A percentile compares a stretch with the other conserved stretches of the same genome.
These are phyloP conservation scores for Drosophila dives DNA, from an alignment of 2,888 invertebrate genomes.

Conservation along the genomic window DNA sequence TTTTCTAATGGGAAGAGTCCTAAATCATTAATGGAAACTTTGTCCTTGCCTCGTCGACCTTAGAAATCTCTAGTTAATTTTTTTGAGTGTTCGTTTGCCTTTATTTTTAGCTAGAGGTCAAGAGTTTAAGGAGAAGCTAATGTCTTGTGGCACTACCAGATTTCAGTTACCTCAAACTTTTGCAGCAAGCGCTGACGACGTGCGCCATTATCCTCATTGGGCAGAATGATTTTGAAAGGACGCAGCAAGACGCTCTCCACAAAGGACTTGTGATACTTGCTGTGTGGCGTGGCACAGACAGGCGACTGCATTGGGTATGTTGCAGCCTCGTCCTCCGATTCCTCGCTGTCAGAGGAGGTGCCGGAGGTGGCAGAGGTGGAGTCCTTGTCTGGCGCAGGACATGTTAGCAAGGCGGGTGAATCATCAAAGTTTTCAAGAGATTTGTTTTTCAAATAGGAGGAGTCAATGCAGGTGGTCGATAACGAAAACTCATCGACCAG, in stretches of 20 bases:
- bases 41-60: neutral
- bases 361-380: constrained; percentile 11
- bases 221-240: constrained; percentile 83
- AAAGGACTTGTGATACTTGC: constrained; percentile 82
- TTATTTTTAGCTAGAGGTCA: constrained; percentile 55
- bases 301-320: constrained; percentile 86
- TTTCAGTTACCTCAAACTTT: constrained; percentile 84
- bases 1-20: neutral
- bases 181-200: constrained; percentile 82
- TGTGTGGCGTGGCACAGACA: constrained; percentile 38
- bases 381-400: constrained; percentile 38
- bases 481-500: constrained; percentile 84
- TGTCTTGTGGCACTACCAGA: constrained; percentile 74
- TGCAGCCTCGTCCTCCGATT: constrained; percentile 57
- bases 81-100: neutral
- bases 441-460: constrained; percentile 84
- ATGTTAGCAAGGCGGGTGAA: constrained; percentile 69
- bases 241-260: constrained; percentile 82
- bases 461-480: constrained; percentile 82
- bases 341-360: constrained; percentile 7
- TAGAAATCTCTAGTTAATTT: neutral
- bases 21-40: neutral
- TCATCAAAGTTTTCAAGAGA: constrained; percentile 84
- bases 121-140: constrained; percentile 53
- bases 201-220: constrained; percentile 78